A percentile compares a stretch with the other conserved stretches of the same genome.
Evolutionary conservation across 2,113 vertebrate genomes (phyloP).

Genomic region (Condylura cristata): DNA sequence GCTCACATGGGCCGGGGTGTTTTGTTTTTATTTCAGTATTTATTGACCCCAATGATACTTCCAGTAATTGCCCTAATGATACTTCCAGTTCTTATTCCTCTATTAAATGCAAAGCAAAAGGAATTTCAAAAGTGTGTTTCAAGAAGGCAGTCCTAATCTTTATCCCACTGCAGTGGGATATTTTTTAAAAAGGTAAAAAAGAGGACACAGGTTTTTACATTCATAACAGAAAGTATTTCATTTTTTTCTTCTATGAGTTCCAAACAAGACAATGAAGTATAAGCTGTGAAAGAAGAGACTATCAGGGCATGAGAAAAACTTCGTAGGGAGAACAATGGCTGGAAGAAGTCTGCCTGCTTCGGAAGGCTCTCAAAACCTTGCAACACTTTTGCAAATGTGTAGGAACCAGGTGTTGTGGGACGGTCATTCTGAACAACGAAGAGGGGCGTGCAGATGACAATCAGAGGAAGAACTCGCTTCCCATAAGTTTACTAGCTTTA

Average conservation of each 20-base stretch:
- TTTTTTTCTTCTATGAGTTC: conserved; percentile 27
- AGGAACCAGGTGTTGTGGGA: background rate
- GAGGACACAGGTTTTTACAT: background rate
- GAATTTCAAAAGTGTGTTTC: background rate
- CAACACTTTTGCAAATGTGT: background rate
- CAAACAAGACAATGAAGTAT: background rate
- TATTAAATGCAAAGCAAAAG: background rate
- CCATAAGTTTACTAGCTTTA: conserved; percentile 25
- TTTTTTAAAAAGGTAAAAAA: background rate
- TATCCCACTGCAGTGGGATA: background rate
- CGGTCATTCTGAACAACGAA: conserved; percentile 24
- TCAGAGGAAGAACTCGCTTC: conserved; percentile 31
- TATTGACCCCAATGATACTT: background rate
- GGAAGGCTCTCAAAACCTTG: background rate
- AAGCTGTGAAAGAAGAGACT: background rate
- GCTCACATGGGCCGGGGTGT: background rate
- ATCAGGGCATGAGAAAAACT: background rate
- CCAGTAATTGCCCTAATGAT: conserved; percentile 19
- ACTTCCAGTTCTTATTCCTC: conserved; percentile 2
- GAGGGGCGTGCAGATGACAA: background rate
- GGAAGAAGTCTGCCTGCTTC: background rate
- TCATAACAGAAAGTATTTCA: background rate
- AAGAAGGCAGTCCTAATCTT: conserved; percentile 9
- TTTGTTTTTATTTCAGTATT: conserved; percentile 25
- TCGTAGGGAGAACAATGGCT: background rate